phyloP scores from a whole-genome alignment of 2,888 invertebrate species.

The Drosophila helvetica region DNA sequence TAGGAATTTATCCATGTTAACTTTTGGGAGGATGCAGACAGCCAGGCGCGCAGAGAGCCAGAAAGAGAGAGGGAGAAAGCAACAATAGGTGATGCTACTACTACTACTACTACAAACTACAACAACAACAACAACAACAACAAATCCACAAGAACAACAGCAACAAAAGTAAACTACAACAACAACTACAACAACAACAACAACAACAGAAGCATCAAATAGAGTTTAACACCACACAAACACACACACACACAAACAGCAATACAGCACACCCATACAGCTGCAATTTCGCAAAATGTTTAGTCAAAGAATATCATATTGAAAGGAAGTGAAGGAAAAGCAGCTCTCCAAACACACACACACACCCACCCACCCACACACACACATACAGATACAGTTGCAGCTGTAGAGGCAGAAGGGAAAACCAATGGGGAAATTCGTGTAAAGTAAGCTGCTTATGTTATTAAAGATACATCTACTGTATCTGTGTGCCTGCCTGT shows the following conservation, averaged over 20 bases:
- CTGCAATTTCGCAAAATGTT: slow-evolving; percentile 45
- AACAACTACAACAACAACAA: slow-evolving; percentile 46
- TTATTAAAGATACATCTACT: slow-evolving; percentile 45
- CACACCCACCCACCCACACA: slow-evolving; percentile 14
- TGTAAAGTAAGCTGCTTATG: slow-evolving; percentile 74
- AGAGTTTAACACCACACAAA: slow-evolving; percentile 31
- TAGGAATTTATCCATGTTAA: slow-evolving; percentile 85
- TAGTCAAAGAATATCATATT: slow-evolving; percentile 45
- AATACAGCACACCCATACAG: slow-evolving; percentile 23
- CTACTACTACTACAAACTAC: slow-evolving; percentile 60
- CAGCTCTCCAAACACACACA: slow-evolving; percentile 35
- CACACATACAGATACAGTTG: slow-evolving; percentile 17
- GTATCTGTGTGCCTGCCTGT: background rate
- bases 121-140: slow-evolving; percentile 52
- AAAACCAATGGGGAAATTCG: slow-evolving; percentile 42
- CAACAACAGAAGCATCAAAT: slow-evolving; percentile 55
- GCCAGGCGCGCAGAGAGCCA: background rate
- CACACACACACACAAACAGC: slow-evolving; percentile 6
- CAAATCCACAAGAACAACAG: slow-evolving; percentile 50
- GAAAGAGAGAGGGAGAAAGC: slow-evolving; percentile 21
- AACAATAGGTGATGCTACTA: slow-evolving; percentile 49
- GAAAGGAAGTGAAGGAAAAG: slow-evolving; percentile 33
- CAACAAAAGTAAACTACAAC: slow-evolving; percentile 41
- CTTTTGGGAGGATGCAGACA: slow-evolving; percentile 81
- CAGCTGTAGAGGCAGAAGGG: slow-evolving; percentile 17